Conservation (phyloP, 1,140 invertebrate genomes). For the Thereuonema tuberculata region DNA sequence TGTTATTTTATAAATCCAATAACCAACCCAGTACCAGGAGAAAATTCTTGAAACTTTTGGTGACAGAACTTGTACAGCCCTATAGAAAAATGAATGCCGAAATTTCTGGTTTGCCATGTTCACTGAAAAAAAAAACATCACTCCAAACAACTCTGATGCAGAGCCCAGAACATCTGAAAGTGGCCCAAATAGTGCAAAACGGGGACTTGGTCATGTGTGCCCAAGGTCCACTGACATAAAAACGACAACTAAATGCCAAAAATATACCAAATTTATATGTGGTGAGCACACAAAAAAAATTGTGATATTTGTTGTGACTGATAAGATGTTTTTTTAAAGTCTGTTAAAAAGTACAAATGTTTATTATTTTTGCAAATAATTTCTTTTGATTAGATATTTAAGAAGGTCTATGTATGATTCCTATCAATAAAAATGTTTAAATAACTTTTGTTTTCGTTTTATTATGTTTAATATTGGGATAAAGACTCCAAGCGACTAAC, state of each 20-base stretch:
- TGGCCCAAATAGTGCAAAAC: not conserved
- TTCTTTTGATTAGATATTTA: too few species aligned
- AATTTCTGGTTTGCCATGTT: not conserved
- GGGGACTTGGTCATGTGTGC: not conserved
- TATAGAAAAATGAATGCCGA: not conserved
- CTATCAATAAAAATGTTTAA: too few species aligned
- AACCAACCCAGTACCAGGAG: not conserved
- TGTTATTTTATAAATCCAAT: not conserved
- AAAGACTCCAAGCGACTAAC: too few species aligned
- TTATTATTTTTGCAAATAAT: too few species aligned
- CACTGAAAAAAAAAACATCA: not conserved
- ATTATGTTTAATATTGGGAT: too few species aligned
- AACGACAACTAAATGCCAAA: not conserved
- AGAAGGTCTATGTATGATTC: too few species aligned
- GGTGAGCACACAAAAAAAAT: not conserved
- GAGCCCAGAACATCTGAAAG: not conserved
- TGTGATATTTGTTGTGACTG: too few species aligned
- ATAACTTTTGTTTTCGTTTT: too few species aligned
- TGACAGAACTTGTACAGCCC: not conserved
- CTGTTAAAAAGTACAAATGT: too few species aligned
- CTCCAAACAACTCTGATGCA: not conserved
- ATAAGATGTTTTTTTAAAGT: too few species aligned
- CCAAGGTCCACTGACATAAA: not conserved
- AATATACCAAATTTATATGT: not conserved
- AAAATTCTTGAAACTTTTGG: too few species aligned